Percentiles rank a stretch among this genome's conserved stretches.
phyloP scores from a whole-genome alignment of 2,888 invertebrate species.

The Tridacna crocea region DNA sequence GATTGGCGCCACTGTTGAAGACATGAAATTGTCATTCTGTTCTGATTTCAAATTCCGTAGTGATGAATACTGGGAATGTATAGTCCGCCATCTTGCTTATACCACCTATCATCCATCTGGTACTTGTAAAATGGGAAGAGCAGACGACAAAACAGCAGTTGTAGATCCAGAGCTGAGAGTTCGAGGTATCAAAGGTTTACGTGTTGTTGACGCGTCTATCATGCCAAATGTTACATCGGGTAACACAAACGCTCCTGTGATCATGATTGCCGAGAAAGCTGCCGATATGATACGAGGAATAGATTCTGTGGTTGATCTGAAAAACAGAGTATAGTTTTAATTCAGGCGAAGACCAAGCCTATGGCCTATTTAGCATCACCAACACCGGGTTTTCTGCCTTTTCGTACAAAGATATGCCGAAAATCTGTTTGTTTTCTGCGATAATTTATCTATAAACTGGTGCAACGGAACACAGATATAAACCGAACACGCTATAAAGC shows the following conservation, averaged over 20 bases:
- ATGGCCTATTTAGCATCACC: neutral
- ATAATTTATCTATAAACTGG: no score
- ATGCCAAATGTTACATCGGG: slow-evolving; percentile 27
- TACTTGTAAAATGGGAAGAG: slow-evolving; percentile 26
- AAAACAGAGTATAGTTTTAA: neutral
- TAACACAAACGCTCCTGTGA: slow-evolving; percentile 25
- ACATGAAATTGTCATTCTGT: slow-evolving; percentile 25
- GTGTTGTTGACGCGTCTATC: slow-evolving; percentile 23
- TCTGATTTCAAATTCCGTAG: slow-evolving; percentile 21
- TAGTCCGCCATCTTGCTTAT: slow-evolving; percentile 37
- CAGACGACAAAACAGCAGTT: slow-evolving; percentile 26
- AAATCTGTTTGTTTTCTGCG: no score
- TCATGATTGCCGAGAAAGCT: slow-evolving; percentile 28
- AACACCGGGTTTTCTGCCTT: neutral
- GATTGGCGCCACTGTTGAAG: slow-evolving; percentile 32
- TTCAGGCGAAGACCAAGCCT: neutral
- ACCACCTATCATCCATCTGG: slow-evolving; percentile 41
- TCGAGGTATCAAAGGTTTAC: slow-evolving; percentile 6
- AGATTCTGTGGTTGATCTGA: neutral
- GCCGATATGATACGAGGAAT: slow-evolving; percentile 21
- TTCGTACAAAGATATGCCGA: neutral
- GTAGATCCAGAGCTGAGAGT: slow-evolving; percentile 21
- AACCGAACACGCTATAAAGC: no score
- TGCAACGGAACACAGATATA: no score
- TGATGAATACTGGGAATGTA: slow-evolving; percentile 56